Evolutionary conservation across 2,113 vertebrate genomes (phyloP).

Genomic region (Neodon shergylaensis): DNA sequence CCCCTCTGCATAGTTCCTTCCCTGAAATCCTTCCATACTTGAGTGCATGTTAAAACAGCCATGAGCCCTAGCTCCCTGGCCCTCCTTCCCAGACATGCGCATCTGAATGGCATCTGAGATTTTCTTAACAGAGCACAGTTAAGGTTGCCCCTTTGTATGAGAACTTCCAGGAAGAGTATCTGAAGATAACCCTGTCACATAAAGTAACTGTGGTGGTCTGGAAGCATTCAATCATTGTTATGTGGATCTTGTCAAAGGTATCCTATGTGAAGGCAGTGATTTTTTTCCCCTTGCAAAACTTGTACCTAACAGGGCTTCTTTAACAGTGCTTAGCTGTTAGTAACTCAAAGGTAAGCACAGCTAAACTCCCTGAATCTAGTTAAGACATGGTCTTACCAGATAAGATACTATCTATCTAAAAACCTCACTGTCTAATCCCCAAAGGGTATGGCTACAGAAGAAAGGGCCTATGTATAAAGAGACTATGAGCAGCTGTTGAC

Average conservation of each 20-base stretch:
- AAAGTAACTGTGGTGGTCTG: conserved; percentile 37
- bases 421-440: neutral
- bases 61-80: neutral
- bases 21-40: neutral
- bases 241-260: conserved; percentile 21
- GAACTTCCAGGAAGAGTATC: conserved; percentile 45
- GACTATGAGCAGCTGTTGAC: neutral
- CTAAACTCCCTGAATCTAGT: conserved; percentile 35
- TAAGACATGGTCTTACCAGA: neutral
- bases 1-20: neutral
- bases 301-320: neutral
- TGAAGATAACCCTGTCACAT: conserved; percentile 2
- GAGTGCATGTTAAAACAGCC: neutral
- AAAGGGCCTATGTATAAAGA: neutral
- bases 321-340: neutral
- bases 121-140: conserved; percentile 53
- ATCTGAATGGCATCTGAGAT: neutral
- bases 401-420: conserved; percentile 2
- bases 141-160: neutral
- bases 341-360: conserved; percentile 26
- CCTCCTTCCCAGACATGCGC: neutral
- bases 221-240: neutral
- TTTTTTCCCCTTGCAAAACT: neutral
- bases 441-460: neutral
- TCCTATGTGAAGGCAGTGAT: neutral